Evolutionary conservation across 1,140 invertebrate species (phyloP).

Genomic region (Trigoniulus corallinus): DNA sequence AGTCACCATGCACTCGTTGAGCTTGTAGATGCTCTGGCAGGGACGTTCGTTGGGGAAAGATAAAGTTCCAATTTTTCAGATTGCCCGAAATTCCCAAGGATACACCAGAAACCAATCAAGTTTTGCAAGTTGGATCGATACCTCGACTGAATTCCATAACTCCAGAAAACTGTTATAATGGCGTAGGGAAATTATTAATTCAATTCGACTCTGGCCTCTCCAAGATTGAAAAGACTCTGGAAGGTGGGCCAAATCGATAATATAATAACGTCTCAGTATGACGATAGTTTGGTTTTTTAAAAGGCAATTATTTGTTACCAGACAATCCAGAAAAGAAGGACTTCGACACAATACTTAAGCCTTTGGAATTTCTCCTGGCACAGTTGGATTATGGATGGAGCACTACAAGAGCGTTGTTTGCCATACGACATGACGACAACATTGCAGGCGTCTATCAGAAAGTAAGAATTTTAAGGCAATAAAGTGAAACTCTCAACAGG

Average conservation of each 20-base stretch:
- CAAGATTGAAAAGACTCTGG: conserved; percentile 31
- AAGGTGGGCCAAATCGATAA: not conserved
- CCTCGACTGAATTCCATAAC: conserved; percentile 62
- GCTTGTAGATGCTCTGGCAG: too few relatives aligned
- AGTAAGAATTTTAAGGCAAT: too few relatives aligned
- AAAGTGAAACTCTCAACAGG: too few relatives aligned
- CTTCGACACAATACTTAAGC: conserved; percentile 54
- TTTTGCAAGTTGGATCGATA: conserved; percentile 50
- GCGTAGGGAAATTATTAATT: conserved; percentile 61
- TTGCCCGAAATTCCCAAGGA: conserved; percentile 81
- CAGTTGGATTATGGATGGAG: conserved; percentile 71
- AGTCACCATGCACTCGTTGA: too few relatives aligned
- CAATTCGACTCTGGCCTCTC: conserved; percentile 61
- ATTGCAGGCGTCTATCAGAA: conserved; percentile 52
- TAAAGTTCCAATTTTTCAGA: too few relatives aligned
- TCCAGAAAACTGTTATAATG: conserved; percentile 62
- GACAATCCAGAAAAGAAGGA: conserved; percentile 27
- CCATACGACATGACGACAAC: conserved; percentile 61
- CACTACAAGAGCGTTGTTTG: conserved; percentile 59
- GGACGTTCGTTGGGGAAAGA: too few relatives aligned
- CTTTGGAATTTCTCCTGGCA: conserved; percentile 50
- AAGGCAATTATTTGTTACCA: not conserved
- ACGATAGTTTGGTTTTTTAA: not conserved
- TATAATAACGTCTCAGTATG: not conserved
- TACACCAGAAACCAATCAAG: conserved; percentile 46